Evolutionary conservation across 2,888 invertebrate species (phyloP).

Genomic region (Cantharis rufa): DNA sequence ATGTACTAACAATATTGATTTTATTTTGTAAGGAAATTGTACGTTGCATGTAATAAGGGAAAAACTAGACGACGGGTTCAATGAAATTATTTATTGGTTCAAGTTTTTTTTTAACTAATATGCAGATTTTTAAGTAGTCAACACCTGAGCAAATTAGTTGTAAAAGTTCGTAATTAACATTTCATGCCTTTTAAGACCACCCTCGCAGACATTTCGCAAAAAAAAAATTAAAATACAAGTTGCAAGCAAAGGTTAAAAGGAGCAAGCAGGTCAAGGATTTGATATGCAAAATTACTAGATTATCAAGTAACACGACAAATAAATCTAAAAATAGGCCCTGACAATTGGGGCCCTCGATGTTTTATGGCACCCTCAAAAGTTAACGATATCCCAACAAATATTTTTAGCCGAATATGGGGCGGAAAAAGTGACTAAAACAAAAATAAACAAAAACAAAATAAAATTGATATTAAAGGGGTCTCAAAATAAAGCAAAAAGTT

Average conservation of each 20-base stretch:
- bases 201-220: neutral
- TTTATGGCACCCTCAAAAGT: neutral
- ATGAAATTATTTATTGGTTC: neutral
- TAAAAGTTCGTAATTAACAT: neutral
- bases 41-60: neutral
- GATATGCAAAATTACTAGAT: slow-evolving; percentile 22
- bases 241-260: slow-evolving; percentile 5
- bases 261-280: slow-evolving; percentile 27
- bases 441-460: neutral
- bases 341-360: neutral
- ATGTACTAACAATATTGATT: neutral
- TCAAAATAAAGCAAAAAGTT: neutral
- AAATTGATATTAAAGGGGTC: neutral
- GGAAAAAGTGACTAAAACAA: neutral
- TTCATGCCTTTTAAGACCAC: neutral
- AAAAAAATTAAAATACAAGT: neutral
- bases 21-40: neutral
- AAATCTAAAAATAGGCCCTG: slow-evolving; percentile 19
- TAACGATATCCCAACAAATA: neutral
- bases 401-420: neutral
- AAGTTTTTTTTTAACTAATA: neutral
- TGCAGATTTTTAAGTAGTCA: neutral
- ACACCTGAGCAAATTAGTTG: neutral
- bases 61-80: neutral
- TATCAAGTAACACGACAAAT: slow-evolving; percentile 19